phyloP scores from a whole-genome alignment of 2,888 invertebrate species.

The Drosophila mercatorum region DNA sequence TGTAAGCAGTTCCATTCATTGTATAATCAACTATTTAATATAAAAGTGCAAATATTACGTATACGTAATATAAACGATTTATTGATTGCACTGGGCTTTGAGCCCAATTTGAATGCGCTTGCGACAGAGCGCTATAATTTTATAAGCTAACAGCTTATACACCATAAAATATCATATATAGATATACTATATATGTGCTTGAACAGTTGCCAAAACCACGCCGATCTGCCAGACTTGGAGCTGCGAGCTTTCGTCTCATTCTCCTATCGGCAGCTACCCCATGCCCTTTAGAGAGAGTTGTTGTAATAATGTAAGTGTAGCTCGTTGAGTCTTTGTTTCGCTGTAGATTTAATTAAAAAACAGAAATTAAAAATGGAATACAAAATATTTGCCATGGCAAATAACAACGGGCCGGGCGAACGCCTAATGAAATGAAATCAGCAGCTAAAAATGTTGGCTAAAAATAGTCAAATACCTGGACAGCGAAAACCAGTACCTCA shows the following conservation, averaged over 20 bases:
- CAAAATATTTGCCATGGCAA: slow-evolving; percentile 20
- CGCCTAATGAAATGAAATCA: slow-evolving; percentile 65
- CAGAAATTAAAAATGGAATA: slow-evolving; percentile 23
- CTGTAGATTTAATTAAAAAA: slow-evolving; percentile 40
- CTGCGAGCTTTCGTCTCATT: too few species aligned
- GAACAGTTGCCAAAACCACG: neutral
- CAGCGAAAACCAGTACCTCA: slow-evolving; percentile 43
- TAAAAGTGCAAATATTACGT: slow-evolving; percentile 26
- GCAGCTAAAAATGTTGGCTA: slow-evolving; percentile 71
- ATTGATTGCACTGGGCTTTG: slow-evolving; percentile 26
- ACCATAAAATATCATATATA: neutral
- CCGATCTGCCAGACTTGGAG: too few species aligned
- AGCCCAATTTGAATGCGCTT: neutral
- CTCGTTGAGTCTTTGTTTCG: neutral
- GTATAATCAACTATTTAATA: slow-evolving; percentile 17
- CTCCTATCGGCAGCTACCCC: too few species aligned
- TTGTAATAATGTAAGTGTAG: neutral
- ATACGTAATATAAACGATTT: slow-evolving; percentile 39
- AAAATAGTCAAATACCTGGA: slow-evolving; percentile 65
- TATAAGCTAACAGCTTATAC: neutral
- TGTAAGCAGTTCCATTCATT: slow-evolving; percentile 16
- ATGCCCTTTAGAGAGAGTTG: too few species aligned
- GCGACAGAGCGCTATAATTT: neutral
- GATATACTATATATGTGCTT: too few species aligned
- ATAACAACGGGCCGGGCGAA: slow-evolving; percentile 5